Conservation (phyloP, 2,113 vertebrate species). For the Ptychochromis oligacanthus region DNA sequence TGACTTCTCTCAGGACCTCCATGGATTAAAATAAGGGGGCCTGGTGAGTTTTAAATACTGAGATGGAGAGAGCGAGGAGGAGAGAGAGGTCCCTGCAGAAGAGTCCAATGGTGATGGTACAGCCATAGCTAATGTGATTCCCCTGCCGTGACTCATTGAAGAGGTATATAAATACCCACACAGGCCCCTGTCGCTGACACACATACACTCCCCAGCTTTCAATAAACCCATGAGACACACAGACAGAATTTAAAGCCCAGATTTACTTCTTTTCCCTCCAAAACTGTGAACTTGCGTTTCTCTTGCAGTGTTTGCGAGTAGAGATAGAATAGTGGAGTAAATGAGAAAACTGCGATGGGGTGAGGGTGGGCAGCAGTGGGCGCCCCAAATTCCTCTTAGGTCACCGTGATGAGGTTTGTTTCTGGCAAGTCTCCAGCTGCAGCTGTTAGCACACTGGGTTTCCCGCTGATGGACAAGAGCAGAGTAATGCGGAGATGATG, state of each 20-base stretch:
- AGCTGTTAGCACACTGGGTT: slow-evolving; percentile 43
- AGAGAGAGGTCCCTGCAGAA: slow-evolving; percentile 36
- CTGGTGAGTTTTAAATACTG: slow-evolving; percentile 36
- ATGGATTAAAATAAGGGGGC: slow-evolving; percentile 41
- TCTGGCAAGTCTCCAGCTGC: slow-evolving; percentile 22
- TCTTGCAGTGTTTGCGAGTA: neutral
- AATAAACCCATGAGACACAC: slow-evolving; percentile 50
- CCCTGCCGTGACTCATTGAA: slow-evolving; percentile 62
- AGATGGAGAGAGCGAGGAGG: neutral
- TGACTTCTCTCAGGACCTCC: slow-evolving; percentile 53
- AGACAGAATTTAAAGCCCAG: slow-evolving; percentile 33
- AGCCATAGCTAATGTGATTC: slow-evolving; percentile 71
- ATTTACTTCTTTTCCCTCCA: slow-evolving; percentile 2
- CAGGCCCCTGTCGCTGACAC: slow-evolving; percentile 59
- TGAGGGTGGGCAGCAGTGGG: neutral
- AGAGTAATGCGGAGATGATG: slow-evolving; percentile 1
- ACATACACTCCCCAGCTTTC: slow-evolving; percentile 41
- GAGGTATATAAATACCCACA: slow-evolving; percentile 68
- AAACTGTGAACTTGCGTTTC: slow-evolving; percentile 50
- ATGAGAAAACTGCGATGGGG: neutral
- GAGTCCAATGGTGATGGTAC: slow-evolving; percentile 54
- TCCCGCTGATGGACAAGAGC: slow-evolving; percentile 13
- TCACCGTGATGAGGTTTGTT: slow-evolving; percentile 12
- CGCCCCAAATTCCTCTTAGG: neutral
- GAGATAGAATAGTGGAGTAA: neutral